phyloP scores from a whole-genome alignment of 2,888 invertebrate genomes.

The Monopis laevigella region DNA sequence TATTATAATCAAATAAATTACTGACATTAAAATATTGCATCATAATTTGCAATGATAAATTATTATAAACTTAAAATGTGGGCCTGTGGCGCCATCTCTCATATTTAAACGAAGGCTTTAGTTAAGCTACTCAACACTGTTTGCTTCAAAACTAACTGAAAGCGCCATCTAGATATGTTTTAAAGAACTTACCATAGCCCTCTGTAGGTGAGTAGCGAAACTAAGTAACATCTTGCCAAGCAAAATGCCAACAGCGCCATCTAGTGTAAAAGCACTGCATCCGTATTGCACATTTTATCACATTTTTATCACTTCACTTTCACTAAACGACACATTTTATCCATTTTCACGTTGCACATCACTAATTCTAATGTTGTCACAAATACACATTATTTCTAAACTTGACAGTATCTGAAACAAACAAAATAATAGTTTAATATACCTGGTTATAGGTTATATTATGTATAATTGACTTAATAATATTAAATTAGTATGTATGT shows the following conservation, averaged over 20 bases:
- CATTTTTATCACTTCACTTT: constrained; percentile 25
- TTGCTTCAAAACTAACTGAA: constrained; percentile 21
- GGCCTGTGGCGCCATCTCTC: constrained; percentile 33
- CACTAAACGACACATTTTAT: constrained; percentile 29
- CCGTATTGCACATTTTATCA: constrained; percentile 47
- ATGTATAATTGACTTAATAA: too few species aligned
- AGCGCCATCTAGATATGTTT: constrained; percentile 13
- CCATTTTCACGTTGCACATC: constrained; percentile 7
- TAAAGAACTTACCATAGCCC: too few species aligned
- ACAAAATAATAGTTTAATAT: background rate
- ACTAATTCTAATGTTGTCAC: background rate
- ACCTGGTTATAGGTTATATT: too few species aligned
- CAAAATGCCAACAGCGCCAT: constrained; percentile 48
- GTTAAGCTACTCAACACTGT: constrained; percentile 30
- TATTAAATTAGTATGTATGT: too few species aligned
- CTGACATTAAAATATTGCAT: constrained; percentile 8
- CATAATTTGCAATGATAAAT: constrained; percentile 1
- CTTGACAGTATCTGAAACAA: constrained; percentile 6
- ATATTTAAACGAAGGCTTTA: background rate
- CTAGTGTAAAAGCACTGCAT: constrained; percentile 56
- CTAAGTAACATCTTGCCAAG: constrained; percentile 30
- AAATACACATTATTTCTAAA: background rate
- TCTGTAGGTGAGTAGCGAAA: background rate
- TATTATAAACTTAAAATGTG: constrained; percentile 17
- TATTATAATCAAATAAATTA: too few species aligned